phyloP scores from a whole-genome alignment of 2,113 vertebrate genomes.

The Callocephalon fimbriatum region DNA sequence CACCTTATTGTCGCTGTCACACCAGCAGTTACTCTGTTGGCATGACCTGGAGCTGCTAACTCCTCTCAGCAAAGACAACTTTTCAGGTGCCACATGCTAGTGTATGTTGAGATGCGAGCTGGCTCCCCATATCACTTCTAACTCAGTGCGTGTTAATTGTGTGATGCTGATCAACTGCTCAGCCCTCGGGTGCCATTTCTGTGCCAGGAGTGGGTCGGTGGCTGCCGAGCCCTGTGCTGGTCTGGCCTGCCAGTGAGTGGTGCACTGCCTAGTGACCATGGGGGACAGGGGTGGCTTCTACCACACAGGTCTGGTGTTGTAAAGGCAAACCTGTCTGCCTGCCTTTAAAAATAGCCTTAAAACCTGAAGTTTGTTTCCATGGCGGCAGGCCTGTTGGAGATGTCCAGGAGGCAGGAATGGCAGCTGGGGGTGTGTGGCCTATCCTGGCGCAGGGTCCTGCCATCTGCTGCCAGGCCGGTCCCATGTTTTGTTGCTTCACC shows the following conservation, averaged over 20 bases:
- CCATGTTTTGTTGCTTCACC: fast-evolving
- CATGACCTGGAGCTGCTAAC: neutral
- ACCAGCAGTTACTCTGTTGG: neutral
- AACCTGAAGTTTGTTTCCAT: neutral
- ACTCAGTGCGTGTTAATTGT: neutral
- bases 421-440: too few species aligned
- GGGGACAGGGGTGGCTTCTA: neutral
- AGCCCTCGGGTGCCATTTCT: neutral
- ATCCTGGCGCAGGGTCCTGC: neutral
- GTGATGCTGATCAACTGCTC: neutral
- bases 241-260: neutral
- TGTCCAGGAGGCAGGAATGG: neutral
- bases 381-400: neutral
- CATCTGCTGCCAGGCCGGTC: neutral
- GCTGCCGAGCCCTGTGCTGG: neutral
- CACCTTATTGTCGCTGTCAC: neutral
- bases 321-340: neutral
- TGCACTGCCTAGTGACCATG: fast-evolving
- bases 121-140: neutral
- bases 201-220: neutral
- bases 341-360: neutral
- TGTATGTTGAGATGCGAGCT: neutral
- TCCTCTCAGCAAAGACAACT: neutral
- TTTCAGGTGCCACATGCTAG: neutral
- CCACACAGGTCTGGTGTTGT: neutral